Evolutionary conservation across 2,888 invertebrate species (phyloP).

Genomic region (Hydropsyche betteni): DNA sequence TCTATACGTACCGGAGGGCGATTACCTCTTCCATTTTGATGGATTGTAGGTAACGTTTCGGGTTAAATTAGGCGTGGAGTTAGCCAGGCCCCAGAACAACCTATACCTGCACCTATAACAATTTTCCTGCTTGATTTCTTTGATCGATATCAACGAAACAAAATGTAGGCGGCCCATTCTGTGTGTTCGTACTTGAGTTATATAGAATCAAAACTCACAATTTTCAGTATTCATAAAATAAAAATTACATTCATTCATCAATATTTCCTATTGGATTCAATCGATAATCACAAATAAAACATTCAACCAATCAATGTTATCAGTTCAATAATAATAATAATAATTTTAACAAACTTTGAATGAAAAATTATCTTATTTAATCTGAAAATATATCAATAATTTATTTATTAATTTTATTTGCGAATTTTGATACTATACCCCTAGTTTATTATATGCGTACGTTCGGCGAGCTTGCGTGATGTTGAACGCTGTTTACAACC

Average conservation of each 20-base stretch:
- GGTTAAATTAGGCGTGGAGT: conserved; percentile 45
- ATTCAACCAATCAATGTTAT: too few relatives aligned
- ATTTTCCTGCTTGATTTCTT: conserved; percentile 48
- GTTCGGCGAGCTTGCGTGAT: conserved; percentile 14
- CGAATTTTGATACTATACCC: neutral
- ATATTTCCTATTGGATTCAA: too few relatives aligned
- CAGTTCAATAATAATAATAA: too few relatives aligned
- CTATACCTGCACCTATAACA: conserved; percentile 40
- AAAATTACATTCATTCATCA: too few relatives aligned
- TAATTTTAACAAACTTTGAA: too few relatives aligned
- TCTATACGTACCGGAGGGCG: conserved; percentile 35
- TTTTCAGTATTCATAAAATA: too few relatives aligned
- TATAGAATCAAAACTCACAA: too few relatives aligned
- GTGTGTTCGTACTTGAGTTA: too few relatives aligned
- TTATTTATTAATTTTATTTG: too few relatives aligned
- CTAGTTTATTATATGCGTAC: conserved; percentile 15
- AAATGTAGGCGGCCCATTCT: conserved; percentile 44
- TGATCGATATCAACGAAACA: conserved; percentile 49
- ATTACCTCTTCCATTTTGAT: conserved; percentile 48
- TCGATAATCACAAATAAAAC: too few relatives aligned
- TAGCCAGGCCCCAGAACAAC: conserved; percentile 38
- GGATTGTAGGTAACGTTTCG: conserved; percentile 47
- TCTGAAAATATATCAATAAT: too few relatives aligned
- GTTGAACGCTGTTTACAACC: conserved; percentile 33
- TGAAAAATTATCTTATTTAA: too few relatives aligned